Percentiles rank a stretch among this genome's conserved stretches.
Conservation (phyloP, 2,113 vertebrate genomes). For the Cheirogaleus medius region DNA sequence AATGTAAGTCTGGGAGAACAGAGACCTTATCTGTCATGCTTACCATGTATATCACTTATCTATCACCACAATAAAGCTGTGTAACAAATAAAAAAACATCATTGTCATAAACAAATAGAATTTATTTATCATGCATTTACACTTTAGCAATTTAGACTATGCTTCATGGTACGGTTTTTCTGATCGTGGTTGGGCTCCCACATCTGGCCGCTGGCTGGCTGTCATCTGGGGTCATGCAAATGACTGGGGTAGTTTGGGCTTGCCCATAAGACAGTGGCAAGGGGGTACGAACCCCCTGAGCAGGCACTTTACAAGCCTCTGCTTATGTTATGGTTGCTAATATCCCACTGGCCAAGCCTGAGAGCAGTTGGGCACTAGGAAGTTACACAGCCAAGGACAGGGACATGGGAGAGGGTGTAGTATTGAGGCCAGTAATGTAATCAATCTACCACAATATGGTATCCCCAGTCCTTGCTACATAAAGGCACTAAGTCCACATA, state of each 20-base stretch:
- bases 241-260: background rate
- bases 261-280: background rate
- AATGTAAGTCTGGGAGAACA: background rate
- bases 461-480: background rate
- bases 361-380: background rate
- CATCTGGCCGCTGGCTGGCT: background rate
- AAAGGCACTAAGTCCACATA: background rate
- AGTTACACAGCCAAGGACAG: background rate
- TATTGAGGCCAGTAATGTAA: background rate
- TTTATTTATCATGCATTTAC: background rate
- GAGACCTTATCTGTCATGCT: background rate
- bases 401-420: background rate
- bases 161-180: background rate
- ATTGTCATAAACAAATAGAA: background rate
- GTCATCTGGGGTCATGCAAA: background rate
- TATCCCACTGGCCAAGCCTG: background rate
- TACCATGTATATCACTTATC: background rate
- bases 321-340: background rate
- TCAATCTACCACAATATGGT: background rate
- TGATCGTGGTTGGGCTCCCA: no score
- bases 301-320: background rate
- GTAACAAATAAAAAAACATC: background rate
- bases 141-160: background rate
- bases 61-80: background rate
- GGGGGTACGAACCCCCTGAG: background rate